Conservation (phyloP, 2,888 invertebrate genomes). For the Agrochola macilenta region DNA sequence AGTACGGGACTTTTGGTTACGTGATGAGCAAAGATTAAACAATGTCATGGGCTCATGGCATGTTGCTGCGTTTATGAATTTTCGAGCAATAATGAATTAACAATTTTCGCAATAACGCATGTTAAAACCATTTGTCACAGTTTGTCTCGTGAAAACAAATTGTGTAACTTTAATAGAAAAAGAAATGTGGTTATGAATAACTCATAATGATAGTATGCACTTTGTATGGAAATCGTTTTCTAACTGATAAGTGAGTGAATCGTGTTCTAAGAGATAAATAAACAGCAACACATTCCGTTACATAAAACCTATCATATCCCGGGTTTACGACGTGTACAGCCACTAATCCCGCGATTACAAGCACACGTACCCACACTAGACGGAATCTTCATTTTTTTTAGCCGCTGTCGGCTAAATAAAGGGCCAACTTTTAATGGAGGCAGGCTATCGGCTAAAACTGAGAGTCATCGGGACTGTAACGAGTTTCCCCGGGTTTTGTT, state of each 20-base stretch:
- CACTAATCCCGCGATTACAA: conserved; percentile 51
- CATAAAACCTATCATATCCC: conserved; percentile 24
- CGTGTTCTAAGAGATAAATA: neutral
- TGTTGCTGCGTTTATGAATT: conserved; percentile 4
- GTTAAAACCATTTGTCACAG: neutral
- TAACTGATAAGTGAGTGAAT: neutral
- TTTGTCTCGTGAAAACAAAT: neutral
- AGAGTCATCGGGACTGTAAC: conserved; percentile 66
- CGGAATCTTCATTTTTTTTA: conserved; percentile 67
- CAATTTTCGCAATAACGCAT: conserved; percentile 1
- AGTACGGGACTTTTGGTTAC: conserved; percentile 46
- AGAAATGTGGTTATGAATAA: neutral
- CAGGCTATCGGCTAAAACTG: conserved; percentile 68
- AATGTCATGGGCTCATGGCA: neutral
- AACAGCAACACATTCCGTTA: conserved; percentile 1
- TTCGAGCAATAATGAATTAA: conserved; percentile 2
- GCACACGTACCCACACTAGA: conserved; percentile 46
- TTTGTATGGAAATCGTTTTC: neutral
- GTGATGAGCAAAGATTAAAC: conserved; percentile 46
- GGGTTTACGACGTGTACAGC: conserved; percentile 5
- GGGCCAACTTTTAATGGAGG: conserved; percentile 75
- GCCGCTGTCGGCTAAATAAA: conserved; percentile 69
- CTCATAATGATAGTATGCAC: neutral
- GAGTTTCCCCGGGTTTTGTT: conserved; percentile 40
- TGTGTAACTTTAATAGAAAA: neutral